Base-by-base conservation (phyloP, 2,888 invertebrate genomes). In the Sylvicola cinctus region DNA sequence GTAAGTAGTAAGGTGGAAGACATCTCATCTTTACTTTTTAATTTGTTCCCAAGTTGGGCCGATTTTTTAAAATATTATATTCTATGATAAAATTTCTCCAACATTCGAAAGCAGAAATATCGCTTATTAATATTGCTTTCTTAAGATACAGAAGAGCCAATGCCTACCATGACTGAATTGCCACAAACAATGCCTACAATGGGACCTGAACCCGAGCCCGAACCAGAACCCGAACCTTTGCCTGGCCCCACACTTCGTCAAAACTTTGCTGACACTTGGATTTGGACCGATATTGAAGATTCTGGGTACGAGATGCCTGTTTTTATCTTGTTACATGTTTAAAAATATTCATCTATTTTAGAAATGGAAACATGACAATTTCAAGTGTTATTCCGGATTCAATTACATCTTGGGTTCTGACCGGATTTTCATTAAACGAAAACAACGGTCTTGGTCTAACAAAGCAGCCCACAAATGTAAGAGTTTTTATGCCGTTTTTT, bases 331-430 rank as follows among this genome's bases (percentile, higher is more conserved):
- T 27, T 6, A n/a, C 27, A 27, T 4, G 27, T n/a, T n/a, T n/a
- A n/a, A n/a, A n/a, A n/a, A n/a, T n/a, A n/a, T n/a, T n/a, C n/a
- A n/a, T n/a, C n/a, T n/a, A n/a, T 10, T 31, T 31, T 12, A 28
- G 20, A 8, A 20, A 20, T 8, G 40, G 36, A 7, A 31, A 32
- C 44, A 52, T 61, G 3, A 56, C 57, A 11, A 44, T 71, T 15
- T 63, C 65, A 32, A 60, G 70, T 42, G 65, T 58, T 25, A 68
- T 77, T 7, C 84, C 84, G 1, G 75, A 75, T 46, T 71, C 75
- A 1, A 72, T 84, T 37, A 80, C 78, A 4, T 76, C 78, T 1
- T 84, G 81, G 80, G 63, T 77, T 3, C 62, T 81, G n/a, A 71
- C 72, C 32, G 83, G 77, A 4, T 83, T 84, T 49, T 77, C 81